These are phyloP conservation scores for Phymastichus coffea DNA, from an alignment of 1,140 invertebrate genomes.

Conservation along the genomic window DNA sequence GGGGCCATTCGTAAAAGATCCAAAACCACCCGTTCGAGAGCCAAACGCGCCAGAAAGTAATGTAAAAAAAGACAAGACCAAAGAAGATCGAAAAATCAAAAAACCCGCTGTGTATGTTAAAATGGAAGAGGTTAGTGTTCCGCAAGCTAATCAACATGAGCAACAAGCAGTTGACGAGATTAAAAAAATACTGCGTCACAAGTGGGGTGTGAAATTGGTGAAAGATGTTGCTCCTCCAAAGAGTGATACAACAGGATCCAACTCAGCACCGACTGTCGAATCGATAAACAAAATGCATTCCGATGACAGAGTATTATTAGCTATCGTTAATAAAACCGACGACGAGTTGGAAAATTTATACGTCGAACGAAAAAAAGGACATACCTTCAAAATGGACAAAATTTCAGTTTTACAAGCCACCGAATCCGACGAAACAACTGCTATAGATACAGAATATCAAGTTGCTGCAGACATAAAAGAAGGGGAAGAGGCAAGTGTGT, in stretches of 20 bases:
- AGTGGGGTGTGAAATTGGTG: constrained; percentile 38
- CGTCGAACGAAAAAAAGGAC: too few relatives aligned
- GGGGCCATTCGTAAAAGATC: not conserved
- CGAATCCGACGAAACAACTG: not conserved
- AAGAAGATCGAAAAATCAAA: constrained; percentile 39
- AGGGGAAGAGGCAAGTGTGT: constrained; percentile 32
- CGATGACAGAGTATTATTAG: too few relatives aligned
- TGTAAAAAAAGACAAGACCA: constrained; percentile 39
- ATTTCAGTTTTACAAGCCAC: too few relatives aligned
- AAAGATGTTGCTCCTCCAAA: constrained; percentile 15
- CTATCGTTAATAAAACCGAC: too few relatives aligned
- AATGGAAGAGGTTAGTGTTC: too few relatives aligned
- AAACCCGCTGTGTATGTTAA: constrained; percentile 36
- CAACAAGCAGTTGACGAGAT: not conserved
- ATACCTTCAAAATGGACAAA: too few relatives aligned
- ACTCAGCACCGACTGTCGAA: too few relatives aligned
- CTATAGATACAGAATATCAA: constrained; percentile 30
- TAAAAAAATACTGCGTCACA: constrained; percentile 29
- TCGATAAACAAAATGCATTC: too few relatives aligned
- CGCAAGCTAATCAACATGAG: too few relatives aligned
- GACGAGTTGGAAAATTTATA: too few relatives aligned
- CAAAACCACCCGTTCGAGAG: constrained; percentile 41
- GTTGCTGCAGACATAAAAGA: not conserved
- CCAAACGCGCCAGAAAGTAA: constrained; percentile 40
- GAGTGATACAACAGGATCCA: too few relatives aligned